These are phyloP conservation scores for Dinomys branickii DNA, from an alignment of 2,113 vertebrate species.

Conservation along the genomic window DNA sequence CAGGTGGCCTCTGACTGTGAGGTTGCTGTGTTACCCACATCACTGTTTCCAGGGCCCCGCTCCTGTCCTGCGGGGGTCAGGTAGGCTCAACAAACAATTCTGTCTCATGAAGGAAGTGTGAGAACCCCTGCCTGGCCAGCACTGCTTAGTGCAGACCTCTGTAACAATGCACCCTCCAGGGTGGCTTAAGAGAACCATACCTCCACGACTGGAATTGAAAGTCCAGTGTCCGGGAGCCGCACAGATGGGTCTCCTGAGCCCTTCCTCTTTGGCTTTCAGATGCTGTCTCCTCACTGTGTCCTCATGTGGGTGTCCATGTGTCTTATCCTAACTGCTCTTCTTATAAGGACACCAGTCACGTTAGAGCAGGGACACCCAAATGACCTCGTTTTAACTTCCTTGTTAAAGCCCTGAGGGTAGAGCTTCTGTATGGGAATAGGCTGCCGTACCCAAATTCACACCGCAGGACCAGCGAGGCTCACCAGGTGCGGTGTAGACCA, in stretches of 20 bases:
- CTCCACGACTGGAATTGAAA: rapidly evolving
- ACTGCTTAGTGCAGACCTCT: rapidly evolving
- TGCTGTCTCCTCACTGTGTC: background rate
- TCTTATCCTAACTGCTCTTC: rapidly evolving
- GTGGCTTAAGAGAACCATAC: rapidly evolving
- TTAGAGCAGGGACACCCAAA: no score
- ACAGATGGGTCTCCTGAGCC: rapidly evolving
- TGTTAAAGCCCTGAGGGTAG: background rate
- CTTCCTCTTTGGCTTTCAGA: no score
- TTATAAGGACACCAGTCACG: background rate
- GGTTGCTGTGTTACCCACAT: background rate
- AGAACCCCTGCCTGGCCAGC: rapidly evolving
- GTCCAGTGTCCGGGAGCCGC: rapidly evolving
- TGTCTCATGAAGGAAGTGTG: rapidly evolving
- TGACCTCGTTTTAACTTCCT: background rate
- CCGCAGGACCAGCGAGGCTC: rapidly evolving
- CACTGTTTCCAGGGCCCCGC: rapidly evolving
- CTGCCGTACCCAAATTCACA: background rate
- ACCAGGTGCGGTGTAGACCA: rapidly evolving
- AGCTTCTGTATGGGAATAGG: rapidly evolving
- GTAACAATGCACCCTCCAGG: rapidly evolving
- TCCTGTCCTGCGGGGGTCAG: background rate
- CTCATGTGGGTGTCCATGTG: rapidly evolving
- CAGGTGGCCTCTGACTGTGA: rapidly evolving
- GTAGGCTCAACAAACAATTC: background rate